Conservation (phyloP, 1,140 invertebrate species). For the Drosophila mayri region DNA sequence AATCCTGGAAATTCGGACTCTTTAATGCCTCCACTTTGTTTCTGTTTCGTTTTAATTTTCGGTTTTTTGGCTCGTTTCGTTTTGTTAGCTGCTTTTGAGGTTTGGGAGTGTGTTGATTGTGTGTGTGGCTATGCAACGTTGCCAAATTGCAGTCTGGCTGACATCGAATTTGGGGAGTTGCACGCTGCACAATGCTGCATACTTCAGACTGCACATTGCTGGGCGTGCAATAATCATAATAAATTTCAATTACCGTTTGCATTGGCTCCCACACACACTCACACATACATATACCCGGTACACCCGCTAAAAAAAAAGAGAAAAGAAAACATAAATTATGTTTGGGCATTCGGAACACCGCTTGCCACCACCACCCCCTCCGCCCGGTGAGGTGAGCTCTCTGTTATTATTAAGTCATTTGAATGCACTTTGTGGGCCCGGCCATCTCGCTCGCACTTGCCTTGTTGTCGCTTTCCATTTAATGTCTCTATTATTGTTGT, state of each 20-base stretch:
- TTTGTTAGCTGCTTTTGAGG: slow-evolving; percentile 20
- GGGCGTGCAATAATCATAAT: slow-evolving; percentile 82
- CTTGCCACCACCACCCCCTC: not conserved
- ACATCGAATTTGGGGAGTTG: slow-evolving; percentile 7
- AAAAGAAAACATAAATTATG: slow-evolving; percentile 61
- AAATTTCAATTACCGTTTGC: slow-evolving; percentile 84
- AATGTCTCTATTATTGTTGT: slow-evolving; percentile 82
- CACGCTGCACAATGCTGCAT: slow-evolving; percentile 36
- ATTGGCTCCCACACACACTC: slow-evolving; percentile 49
- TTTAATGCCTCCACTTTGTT: slow-evolving; percentile 16
- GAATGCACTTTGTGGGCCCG: slow-evolving; percentile 71
- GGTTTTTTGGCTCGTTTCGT: not conserved
- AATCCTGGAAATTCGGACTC: not conserved
- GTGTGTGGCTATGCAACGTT: slow-evolving; percentile 48
- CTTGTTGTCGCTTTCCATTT: slow-evolving; percentile 67
- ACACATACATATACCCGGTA: slow-evolving; percentile 10
- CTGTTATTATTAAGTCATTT: slow-evolving; percentile 83
- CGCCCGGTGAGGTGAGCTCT: slow-evolving; percentile 30
- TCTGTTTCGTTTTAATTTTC: slow-evolving; percentile 19
- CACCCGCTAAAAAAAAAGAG: slow-evolving; percentile 8
- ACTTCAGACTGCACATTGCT: slow-evolving; percentile 45
- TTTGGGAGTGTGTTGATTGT: slow-evolving; percentile 10
- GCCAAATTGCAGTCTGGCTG: slow-evolving; percentile 68
- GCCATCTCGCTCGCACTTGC: slow-evolving; percentile 25
- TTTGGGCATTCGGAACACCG: slow-evolving; percentile 23